Conservation (phyloP, 1,140 invertebrate species). For the Phenacoccus solenopsis region DNA sequence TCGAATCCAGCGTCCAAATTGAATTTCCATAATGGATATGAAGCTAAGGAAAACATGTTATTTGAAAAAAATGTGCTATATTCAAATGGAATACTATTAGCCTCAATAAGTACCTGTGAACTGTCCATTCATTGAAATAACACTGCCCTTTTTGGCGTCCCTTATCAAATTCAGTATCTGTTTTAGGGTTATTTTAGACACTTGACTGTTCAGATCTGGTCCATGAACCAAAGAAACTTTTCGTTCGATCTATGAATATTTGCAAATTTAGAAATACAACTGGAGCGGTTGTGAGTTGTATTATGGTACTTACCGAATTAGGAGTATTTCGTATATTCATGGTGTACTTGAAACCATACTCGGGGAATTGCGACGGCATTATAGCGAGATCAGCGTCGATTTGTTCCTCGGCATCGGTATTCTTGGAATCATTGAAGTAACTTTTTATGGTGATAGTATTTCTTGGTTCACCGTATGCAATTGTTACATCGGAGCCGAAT, state of each 20-base stretch:
- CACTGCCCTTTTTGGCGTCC: not conserved
- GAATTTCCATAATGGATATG: constrained; percentile 3
- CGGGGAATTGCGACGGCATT: not conserved
- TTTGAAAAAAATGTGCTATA: no score
- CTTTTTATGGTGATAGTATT: not conserved
- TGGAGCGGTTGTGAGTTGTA: not conserved
- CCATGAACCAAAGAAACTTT: not conserved
- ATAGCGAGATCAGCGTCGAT: not conserved
- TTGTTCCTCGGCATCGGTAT: not conserved
- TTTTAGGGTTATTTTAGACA: not conserved
- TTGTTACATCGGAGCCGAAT: not conserved
- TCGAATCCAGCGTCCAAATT: not conserved
- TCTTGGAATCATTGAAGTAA: not conserved
- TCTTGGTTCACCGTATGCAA: not conserved
- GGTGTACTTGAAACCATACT: not conserved
- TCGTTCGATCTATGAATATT: not conserved
- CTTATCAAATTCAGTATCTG: not conserved
- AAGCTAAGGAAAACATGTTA: not conserved
- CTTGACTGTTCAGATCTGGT: not conserved
- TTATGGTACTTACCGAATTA: not conserved
- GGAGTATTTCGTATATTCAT: not conserved
- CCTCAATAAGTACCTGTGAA: not conserved
- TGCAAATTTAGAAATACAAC: no score
- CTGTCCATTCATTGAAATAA: not conserved
- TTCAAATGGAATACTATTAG: no score